Conservation (phyloP, 1,140 invertebrate genomes). For the Metaphire vulgaris region DNA sequence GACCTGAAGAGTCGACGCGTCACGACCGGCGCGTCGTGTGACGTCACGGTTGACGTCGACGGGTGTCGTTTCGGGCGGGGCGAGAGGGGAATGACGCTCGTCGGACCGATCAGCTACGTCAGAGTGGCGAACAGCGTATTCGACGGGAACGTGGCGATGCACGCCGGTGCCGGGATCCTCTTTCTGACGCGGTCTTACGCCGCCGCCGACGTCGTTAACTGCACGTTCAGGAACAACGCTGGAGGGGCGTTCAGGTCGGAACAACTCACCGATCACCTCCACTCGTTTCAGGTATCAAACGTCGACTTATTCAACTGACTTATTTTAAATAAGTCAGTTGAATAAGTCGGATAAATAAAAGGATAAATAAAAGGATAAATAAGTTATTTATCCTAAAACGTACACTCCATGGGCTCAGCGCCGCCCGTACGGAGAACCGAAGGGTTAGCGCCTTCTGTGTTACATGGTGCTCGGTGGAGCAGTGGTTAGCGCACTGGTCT, state of each 20-base stretch:
- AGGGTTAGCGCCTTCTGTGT: too few species aligned
- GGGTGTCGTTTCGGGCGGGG: constrained; percentile 10
- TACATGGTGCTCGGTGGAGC: too few species aligned
- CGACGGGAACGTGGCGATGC: constrained; percentile 23
- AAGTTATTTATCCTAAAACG: too few species aligned
- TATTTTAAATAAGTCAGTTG: too few species aligned
- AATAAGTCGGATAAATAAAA: too few species aligned
- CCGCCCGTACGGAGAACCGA: too few species aligned
- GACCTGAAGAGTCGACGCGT: not conserved
- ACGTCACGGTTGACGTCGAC: constrained; percentile 16
- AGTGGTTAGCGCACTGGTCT: too few species aligned
- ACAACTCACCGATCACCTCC: not conserved
- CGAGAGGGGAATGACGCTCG: constrained; percentile 21
- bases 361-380: too few species aligned
- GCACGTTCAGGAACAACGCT: constrained; percentile 19
- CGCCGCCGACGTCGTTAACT: constrained; percentile 21
- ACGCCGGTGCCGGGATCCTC: constrained; percentile 26
- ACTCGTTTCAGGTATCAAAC: constrained; percentile 14
- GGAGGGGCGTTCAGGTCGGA: constrained; percentile 13
- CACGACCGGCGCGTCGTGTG: too few species aligned
- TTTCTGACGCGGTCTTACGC: constrained; percentile 6
- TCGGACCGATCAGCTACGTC: constrained; percentile 17
- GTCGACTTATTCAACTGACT: too few species aligned
- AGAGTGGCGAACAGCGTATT: constrained; percentile 14
- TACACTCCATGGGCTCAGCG: too few species aligned